These are phyloP conservation scores for Thomomys bottae DNA, from an alignment of 2,113 vertebrate species.

Conservation along the genomic window DNA sequence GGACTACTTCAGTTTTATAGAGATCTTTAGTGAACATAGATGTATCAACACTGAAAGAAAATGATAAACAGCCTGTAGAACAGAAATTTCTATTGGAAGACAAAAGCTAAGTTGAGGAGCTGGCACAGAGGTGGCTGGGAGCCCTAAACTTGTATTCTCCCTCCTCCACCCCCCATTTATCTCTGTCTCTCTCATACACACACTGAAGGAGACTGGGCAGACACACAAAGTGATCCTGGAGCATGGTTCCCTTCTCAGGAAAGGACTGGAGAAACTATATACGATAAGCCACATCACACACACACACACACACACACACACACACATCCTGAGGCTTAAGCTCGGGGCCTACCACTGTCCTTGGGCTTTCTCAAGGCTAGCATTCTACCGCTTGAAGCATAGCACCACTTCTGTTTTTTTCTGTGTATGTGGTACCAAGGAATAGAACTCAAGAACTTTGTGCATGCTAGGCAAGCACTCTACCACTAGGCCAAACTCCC, in stretches of 20 bases:
- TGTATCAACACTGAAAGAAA: neutral
- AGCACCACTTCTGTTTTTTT: no score
- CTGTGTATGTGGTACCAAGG: no score
- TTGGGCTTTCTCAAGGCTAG: no score
- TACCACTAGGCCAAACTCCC: no score
- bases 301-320: no score
- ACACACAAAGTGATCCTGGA: neutral
- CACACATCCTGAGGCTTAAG: no score
- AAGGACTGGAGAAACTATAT: neutral
- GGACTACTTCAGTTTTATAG: neutral
- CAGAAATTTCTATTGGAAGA: neutral
- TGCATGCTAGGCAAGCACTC: no score
- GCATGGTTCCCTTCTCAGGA: neutral
- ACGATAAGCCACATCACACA: neutral
- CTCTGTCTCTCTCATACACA: no score
- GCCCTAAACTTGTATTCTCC: neutral
- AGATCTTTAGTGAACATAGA: neutral
- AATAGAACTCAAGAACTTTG: no score
- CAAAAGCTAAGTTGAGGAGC: neutral
- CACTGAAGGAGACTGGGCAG: neutral
- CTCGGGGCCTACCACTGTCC: no score
- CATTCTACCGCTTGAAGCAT: no score
- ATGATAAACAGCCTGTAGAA: conserved; percentile 3
- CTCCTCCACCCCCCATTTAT: no score
- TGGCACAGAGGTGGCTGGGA: neutral